Evolutionary conservation across 2,888 invertebrate genomes (phyloP).

Genomic region (Pterostichus madidus): DNA sequence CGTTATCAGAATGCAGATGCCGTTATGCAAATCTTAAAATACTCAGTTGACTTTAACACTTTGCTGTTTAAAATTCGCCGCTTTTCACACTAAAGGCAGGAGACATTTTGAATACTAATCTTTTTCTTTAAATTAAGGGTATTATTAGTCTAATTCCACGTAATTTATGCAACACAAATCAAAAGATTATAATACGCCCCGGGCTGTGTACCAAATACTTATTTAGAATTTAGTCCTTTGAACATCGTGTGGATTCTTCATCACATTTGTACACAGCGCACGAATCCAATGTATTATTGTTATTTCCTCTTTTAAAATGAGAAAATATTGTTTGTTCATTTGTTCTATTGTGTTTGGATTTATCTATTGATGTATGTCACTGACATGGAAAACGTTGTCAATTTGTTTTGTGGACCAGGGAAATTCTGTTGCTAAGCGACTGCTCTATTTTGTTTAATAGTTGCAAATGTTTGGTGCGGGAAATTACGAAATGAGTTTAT

Average conservation of each 20-base stretch:
- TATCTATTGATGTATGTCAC: conserved; percentile 44
- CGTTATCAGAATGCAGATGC: conserved; percentile 39
- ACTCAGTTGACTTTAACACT: conserved; percentile 37
- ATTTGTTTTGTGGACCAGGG: conserved; percentile 20
- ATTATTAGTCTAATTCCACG: conserved; percentile 18
- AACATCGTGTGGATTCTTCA: not conserved
- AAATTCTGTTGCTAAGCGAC: not conserved
- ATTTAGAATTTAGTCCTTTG: not conserved
- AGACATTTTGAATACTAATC: conserved; percentile 27
- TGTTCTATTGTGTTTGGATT: not conserved
- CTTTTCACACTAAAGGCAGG: conserved; percentile 16
- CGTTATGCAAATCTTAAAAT: conserved; percentile 33
- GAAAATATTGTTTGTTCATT: conserved; percentile 37
- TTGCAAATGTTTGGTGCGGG: not conserved
- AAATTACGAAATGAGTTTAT: conserved; percentile 1
- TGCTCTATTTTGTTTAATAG: conserved; percentile 27
- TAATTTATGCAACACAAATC: conserved; percentile 10
- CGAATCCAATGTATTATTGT: conserved; percentile 36
- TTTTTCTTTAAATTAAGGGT: conserved; percentile 26
- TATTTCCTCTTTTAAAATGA: conserved; percentile 47
- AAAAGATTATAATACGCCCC: not conserved
- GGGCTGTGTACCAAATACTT: not conserved
- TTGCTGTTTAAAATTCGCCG: conserved; percentile 27
- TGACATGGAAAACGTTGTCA: conserved; percentile 42
- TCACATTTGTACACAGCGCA: not conserved